These are phyloP conservation scores for Cynaeus angustus DNA, from an alignment of 2,888 invertebrate species.

Conservation along the genomic window DNA sequence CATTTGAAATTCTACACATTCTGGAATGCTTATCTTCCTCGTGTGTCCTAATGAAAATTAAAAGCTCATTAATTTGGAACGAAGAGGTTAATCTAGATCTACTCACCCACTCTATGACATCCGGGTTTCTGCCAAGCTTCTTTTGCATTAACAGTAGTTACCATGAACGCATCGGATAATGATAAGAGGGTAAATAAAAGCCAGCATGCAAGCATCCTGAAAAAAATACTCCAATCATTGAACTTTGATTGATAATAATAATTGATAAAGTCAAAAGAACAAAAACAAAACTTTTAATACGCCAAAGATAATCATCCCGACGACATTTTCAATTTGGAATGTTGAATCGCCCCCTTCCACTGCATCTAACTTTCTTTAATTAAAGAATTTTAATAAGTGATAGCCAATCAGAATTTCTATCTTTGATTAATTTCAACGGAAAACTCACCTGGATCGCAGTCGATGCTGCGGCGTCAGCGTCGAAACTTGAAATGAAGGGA, in stretches of 20 bases:
- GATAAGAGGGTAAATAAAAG: slow-evolving; percentile 66
- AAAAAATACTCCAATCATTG: slow-evolving; percentile 48
- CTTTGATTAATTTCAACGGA: slow-evolving; percentile 24
- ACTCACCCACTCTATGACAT: slow-evolving; percentile 85
- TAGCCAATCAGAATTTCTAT: slow-evolving; percentile 10
- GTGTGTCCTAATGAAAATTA: slow-evolving; percentile 78
- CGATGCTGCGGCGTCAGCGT: slow-evolving; percentile 62
- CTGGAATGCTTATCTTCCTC: slow-evolving; percentile 86
- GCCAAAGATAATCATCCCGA: slow-evolving; percentile 11
- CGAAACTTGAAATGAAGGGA: slow-evolving; percentile 64
- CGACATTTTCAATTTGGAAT: slow-evolving; percentile 16
- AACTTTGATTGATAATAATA: slow-evolving; percentile 12
- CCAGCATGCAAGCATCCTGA: slow-evolving; percentile 70
- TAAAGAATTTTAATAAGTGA: slow-evolving; percentile 24
- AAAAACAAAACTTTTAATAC: not conserved
- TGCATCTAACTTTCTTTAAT: slow-evolving; percentile 31
- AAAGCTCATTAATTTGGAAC: slow-evolving; percentile 24
- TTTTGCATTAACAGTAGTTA: slow-evolving; percentile 64
- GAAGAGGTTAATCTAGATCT: not conserved
- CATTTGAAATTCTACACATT: slow-evolving; percentile 88
- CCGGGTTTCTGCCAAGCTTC: slow-evolving; percentile 84
- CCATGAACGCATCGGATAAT: slow-evolving; percentile 65
- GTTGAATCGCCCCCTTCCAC: slow-evolving; percentile 5
- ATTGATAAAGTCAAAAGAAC: slow-evolving; percentile 16
- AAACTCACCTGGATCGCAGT: slow-evolving; percentile 58